Evolutionary conservation across 2,888 invertebrate genomes (phyloP).

Genomic region (Lysandra bellargus): DNA sequence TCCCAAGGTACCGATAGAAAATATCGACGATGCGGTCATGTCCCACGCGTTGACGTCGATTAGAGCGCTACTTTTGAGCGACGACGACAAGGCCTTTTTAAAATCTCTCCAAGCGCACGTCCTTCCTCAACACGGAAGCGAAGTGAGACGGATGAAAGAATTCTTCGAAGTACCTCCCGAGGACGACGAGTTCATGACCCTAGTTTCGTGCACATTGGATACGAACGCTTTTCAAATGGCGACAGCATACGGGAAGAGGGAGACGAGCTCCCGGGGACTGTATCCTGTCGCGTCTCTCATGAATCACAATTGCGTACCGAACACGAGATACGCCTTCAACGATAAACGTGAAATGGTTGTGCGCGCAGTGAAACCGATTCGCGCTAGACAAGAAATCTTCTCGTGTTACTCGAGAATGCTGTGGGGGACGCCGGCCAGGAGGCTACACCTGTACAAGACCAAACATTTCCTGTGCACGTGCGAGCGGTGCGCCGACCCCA

Average conservation of each 20-base stretch:
- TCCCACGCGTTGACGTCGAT: conserved; percentile 66
- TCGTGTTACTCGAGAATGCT: conserved; percentile 83
- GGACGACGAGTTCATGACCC: conserved; percentile 81
- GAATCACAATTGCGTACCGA: conserved; percentile 86
- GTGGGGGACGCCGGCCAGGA: conserved; percentile 84
- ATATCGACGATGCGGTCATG: conserved; percentile 59
- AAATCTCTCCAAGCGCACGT: conserved; percentile 74
- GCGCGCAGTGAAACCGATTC: conserved; percentile 80
- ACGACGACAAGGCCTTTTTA: conserved; percentile 76
- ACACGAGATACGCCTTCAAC: conserved; percentile 83
- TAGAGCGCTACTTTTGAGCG: conserved; percentile 62
- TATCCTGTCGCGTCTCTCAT: conserved; percentile 84
- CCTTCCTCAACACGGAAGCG: conserved; percentile 77
- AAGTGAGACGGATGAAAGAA: conserved; percentile 78
- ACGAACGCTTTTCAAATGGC: conserved; percentile 85
- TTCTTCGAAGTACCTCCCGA: conserved; percentile 72
- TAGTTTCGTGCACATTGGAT: conserved; percentile 82
- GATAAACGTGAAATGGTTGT: conserved; percentile 79
- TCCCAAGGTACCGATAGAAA: conserved; percentile 70
- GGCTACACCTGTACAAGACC: conserved; percentile 81
- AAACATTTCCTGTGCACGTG: conserved; percentile 86
- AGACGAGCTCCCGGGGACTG: conserved; percentile 81
- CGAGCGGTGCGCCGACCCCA: conserved; percentile 83
- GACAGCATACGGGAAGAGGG: conserved; percentile 65
- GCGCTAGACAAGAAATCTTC: conserved; percentile 82